These are phyloP conservation scores for Watsonalla cultraria DNA, from an alignment of 2,888 invertebrate genomes.

Conservation along the genomic window DNA sequence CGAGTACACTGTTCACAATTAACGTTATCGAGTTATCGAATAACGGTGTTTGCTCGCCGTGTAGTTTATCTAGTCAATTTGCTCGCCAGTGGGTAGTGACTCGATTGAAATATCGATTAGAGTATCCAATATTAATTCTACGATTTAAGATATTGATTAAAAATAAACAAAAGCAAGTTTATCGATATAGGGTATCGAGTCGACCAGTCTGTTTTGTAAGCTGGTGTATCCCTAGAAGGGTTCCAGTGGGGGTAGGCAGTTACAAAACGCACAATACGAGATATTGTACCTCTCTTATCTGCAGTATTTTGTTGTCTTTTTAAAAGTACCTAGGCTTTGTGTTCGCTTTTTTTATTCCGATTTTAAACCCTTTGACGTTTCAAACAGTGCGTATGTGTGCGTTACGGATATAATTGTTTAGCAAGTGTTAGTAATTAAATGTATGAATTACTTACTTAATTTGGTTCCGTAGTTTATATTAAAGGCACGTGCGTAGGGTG, in stretches of 20 bases:
- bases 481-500: slow-evolving; percentile 48
- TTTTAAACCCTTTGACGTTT: too few relatives aligned
- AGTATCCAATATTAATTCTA: neutral
- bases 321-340: too few relatives aligned
- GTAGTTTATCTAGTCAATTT: neutral
- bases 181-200: slow-evolving; percentile 4
- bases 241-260: too few relatives aligned
- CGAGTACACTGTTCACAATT: slow-evolving; percentile 20
- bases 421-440: slow-evolving; percentile 33
- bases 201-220: neutral
- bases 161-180: too few relatives aligned
- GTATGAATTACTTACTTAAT: slow-evolving; percentile 52
- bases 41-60: neutral
- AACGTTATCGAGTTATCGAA: slow-evolving; percentile 13
- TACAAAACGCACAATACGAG: too few relatives aligned
- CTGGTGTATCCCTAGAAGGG: too few relatives aligned
- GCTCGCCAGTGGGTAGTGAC: neutral
- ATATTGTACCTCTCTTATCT: too few relatives aligned
- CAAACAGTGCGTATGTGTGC: too few relatives aligned
- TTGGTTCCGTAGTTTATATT: slow-evolving; percentile 46
- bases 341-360: too few relatives aligned
- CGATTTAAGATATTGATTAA: too few relatives aligned
- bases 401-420: slow-evolving; percentile 12
- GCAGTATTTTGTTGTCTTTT: too few relatives aligned
- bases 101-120: neutral